These are phyloP conservation scores for Macroramphosus scolopax DNA, from an alignment of 2,797 vertebrate species.

Conservation along the genomic window DNA sequence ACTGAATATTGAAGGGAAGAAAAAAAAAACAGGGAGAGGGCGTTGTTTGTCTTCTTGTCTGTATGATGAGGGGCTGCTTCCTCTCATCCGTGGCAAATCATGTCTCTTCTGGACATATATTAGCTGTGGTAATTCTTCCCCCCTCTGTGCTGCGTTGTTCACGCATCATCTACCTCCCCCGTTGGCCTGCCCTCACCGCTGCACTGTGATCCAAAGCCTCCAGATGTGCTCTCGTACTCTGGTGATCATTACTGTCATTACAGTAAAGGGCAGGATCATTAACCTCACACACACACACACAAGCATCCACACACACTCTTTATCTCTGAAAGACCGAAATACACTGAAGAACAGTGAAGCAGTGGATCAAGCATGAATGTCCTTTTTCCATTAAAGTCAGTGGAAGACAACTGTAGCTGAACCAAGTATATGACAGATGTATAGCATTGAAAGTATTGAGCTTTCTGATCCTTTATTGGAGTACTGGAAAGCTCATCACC, in stretches of 20 bases:
- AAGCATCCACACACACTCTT: slow-evolving; percentile 5
- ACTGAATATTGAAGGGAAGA: slow-evolving; percentile 9
- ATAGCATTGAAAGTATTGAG: slow-evolving; percentile 3
- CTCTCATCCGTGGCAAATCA: slow-evolving; percentile 45
- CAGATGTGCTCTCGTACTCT: slow-evolving; percentile 56
- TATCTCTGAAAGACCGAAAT: not conserved
- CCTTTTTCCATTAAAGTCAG: slow-evolving; percentile 32
- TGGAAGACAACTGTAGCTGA: slow-evolving; percentile 18
- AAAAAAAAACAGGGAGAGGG: not conserved
- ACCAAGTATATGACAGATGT: slow-evolving; percentile 19
- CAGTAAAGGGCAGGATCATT: slow-evolving; percentile 55
- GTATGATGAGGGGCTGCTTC: slow-evolving; percentile 9
- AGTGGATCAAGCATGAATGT: slow-evolving; percentile 6
- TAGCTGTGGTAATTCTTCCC: slow-evolving; percentile 6
- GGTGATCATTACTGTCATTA: slow-evolving; percentile 57
- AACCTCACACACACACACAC: slow-evolving; percentile 25
- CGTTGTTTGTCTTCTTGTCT: slow-evolving; percentile 25
- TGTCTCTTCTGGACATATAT: slow-evolving; percentile 39
- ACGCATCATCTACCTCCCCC: slow-evolving; percentile 26
- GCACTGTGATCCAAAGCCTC: slow-evolving; percentile 40
- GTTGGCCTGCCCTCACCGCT: slow-evolving; percentile 26
- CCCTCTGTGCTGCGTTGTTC: slow-evolving; percentile 34
- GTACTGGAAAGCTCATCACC: slow-evolving; percentile 12
- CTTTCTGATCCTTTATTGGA: slow-evolving; percentile 11
- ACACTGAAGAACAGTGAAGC: not conserved